Base-by-base conservation (phyloP, 2,888 invertebrate genomes). In the Polyploca ridens region DNA sequence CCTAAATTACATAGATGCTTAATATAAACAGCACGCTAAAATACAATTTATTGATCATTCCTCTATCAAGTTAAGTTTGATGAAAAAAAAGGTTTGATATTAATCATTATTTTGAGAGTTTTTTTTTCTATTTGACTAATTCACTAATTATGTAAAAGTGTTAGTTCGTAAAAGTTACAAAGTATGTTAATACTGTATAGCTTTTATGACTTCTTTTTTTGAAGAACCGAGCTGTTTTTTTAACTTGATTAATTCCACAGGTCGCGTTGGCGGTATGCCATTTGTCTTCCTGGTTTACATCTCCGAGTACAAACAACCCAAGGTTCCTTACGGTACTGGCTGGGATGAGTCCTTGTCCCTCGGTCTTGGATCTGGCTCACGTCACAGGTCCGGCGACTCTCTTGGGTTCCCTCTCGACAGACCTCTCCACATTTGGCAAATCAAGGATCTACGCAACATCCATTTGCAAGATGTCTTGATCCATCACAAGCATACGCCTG, bases 221-320 rank as follows among this genome's bases (percentile, higher is more conserved):
- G n/a, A n/a, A n/a, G n/a, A n/a, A n/a, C n/a, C n/a, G n/a, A n/a
- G n/a, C n/a, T n/a, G n/a, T n/a, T 35, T 41, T 7, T 38, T 33
- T 8, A 46, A 44, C 13, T 16, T 63, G 16, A 35, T 11, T 27
- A 13, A 27, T 10, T 65, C 63, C 67, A 2, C 76, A 92, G 92
- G 92, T 83, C 89, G 86, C 72, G 78, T 87, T 60, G 84, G 82
- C 35, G 96, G 96, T 69, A 94, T 95, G 92, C 94, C 95, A 27
- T 95, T 95, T 84, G 93, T 95, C 70, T 82, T 96, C 65, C 89
- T 95, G 87, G 95, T 95, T 62, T 94, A 95, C 81, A 94, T 96
- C 66, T 90, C 94, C 61, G 94, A 95, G 68, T 94, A 88, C 81
- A 86, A 82, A 54, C 88, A 90, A 19, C 90, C 94, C 11, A 86